Conservation (phyloP, 2,888 invertebrate genomes). For the Apamea anceps region DNA sequence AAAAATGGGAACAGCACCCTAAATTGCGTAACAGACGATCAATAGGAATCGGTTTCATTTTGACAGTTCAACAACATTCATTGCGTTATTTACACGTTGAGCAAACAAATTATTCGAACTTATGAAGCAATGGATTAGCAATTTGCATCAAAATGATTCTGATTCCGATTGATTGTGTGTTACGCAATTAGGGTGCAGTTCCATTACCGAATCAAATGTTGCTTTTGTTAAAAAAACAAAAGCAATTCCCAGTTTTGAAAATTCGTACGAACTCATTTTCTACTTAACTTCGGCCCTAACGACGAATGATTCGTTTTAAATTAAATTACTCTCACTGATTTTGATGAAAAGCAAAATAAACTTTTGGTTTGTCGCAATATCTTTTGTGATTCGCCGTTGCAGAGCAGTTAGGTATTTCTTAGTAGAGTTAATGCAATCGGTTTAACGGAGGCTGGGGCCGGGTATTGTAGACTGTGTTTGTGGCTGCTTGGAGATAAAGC, state of each 20-base stretch:
- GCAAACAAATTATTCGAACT: no score
- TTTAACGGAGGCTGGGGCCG: constrained; percentile 72
- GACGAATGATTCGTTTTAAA: constrained; percentile 65
- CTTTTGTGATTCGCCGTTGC: constrained; percentile 64
- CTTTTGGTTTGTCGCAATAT: constrained; percentile 67
- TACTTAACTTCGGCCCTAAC: constrained; percentile 58
- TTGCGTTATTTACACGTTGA: no score
- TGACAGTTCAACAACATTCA: no score
- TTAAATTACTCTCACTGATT: constrained; percentile 56
- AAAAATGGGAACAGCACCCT: neutral
- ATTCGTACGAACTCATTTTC: constrained; percentile 68
- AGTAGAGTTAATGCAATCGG: constrained; percentile 81
- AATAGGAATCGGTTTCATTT: no score
- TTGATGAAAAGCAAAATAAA: constrained; percentile 58
- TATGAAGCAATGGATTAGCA: no score
- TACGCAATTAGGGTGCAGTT: no score
- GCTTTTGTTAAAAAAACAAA: constrained; percentile 30
- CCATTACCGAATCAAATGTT: constrained; percentile 32
- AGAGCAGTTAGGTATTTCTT: constrained; percentile 70
- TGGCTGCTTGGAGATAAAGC: constrained; percentile 81
- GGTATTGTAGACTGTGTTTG: constrained; percentile 75
- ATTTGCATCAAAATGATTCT: no score
- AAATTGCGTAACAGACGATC: no score
- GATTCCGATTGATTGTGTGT: no score
- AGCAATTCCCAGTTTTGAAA: constrained; percentile 57